Conservation (phyloP, 1,140 invertebrate genomes). For the Halotydeus destructor region DNA sequence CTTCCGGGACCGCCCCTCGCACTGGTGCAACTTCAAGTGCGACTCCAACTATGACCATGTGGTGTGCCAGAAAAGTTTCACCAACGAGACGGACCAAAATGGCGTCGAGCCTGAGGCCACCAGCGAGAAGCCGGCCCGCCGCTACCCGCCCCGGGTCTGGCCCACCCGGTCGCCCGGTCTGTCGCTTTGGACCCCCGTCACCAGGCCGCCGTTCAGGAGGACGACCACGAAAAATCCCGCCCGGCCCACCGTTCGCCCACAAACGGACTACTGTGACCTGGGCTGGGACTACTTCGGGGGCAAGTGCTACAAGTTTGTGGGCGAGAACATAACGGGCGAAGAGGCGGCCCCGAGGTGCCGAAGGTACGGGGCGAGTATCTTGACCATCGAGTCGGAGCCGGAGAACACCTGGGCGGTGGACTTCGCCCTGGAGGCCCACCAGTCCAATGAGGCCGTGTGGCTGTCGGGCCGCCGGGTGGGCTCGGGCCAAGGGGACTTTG, state of each 20-base stretch:
- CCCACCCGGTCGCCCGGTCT: too few species aligned
- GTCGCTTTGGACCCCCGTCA: too few species aligned
- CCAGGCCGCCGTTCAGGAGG: too few species aligned
- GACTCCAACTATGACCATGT: background rate
- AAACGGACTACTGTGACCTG: too few species aligned
- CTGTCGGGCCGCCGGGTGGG: background rate
- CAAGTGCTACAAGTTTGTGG: too few species aligned
- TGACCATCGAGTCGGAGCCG: background rate
- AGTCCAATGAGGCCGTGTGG: background rate
- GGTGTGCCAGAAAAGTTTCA: background rate
- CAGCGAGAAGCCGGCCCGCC: too few species aligned
- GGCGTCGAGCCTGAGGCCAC: background rate
- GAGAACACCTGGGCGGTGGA: background rate
- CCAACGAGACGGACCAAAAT: background rate
- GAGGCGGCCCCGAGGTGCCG: too few species aligned
- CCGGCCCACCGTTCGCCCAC: too few species aligned
- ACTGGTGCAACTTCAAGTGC: constrained; percentile 1
- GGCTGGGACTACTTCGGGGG: too few species aligned
- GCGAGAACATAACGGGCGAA: too few species aligned
- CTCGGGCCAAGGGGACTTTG: background rate
- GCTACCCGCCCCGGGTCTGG: too few species aligned
- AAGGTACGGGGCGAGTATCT: background rate
- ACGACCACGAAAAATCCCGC: too few species aligned
- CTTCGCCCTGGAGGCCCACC: background rate
- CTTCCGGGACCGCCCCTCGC: background rate